Evolutionary conservation across 2,888 invertebrate genomes (phyloP), one percentile per base, ranked within the genome.

Genomic region (Macrosoma leucophasiata): DNA sequence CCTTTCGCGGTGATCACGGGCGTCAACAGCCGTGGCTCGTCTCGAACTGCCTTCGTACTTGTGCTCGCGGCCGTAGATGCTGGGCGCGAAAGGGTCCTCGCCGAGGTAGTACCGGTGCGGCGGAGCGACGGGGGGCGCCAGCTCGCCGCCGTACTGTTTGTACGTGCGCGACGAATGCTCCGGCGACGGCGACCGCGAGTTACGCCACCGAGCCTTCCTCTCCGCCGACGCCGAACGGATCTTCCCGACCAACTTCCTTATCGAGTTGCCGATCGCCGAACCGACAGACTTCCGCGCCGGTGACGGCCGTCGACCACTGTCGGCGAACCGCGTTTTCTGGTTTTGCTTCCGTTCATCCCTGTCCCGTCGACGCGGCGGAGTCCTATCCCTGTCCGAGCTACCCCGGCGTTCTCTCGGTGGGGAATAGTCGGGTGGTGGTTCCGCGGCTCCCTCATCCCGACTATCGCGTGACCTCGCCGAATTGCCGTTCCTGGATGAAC

Each of bases 21-120:
- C 58, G 71, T 79, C 79, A 48, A 55, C 54, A 41, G 62, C 74
- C 62, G 69, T 69, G 53, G 68, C 59, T 55, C 85, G 79, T 53
- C 78, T 79, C 41, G 88, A 76, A 71, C 86, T 87, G 60, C 89
- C 89, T 71, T 91, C 91, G 79, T 94, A 93, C 64, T 93, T 92
- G 72, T 92, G 92, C 74, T 94, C 94, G 57, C 92, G 88, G 43
- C 94, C 93, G 71, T 92, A 94, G 63, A 93, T 91, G 73, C 91
- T 92, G 44, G 91, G 91, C 36, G 90, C 91, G 70, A 93, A 94
- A 14, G 94, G 94, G 84, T 94, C 94, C 77, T 94, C 94, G 20
- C 94, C 94, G 49, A 94, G 86, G 71, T 94, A 94, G 77, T 94
- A 94, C 48, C 91, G 88, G 62, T 92, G 92, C 43, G 91, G 87